phyloP scores from a whole-genome alignment of 2,888 invertebrate genomes.

The Agriotes lineatus region DNA sequence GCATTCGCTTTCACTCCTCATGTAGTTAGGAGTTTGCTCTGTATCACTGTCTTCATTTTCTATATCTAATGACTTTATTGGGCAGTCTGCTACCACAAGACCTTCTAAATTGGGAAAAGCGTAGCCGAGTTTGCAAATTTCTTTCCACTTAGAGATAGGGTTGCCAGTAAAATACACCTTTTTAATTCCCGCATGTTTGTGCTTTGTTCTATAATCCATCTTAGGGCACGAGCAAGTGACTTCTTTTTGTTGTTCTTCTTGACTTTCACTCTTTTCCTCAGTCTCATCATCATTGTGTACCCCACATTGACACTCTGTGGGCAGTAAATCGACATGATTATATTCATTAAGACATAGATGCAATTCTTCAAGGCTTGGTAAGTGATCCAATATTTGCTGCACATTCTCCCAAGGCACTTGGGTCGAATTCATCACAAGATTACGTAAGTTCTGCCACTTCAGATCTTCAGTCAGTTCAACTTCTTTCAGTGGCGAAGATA shows the following conservation, averaged over 20 bases:
- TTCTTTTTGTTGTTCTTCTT: conserved; percentile 55
- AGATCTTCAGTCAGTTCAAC: conserved; percentile 58
- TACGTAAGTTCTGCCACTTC: conserved; percentile 75
- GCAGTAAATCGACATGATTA: conserved; percentile 78
- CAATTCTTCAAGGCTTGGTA: conserved; percentile 88
- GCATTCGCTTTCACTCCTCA: conserved; percentile 72
- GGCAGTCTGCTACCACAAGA: conserved; percentile 88
- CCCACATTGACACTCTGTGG: conserved; percentile 54
- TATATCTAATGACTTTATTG: conserved; percentile 72
- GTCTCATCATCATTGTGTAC: conserved; percentile 43
- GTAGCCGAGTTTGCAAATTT: conserved; percentile 85
- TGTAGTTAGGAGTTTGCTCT: conserved; percentile 57
- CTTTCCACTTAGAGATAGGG: conserved; percentile 85
- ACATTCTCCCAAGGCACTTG: conserved; percentile 88
- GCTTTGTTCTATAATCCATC: conserved; percentile 55
- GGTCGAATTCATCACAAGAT: conserved; percentile 90
- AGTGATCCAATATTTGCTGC: conserved; percentile 78
- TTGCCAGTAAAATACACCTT: conserved; percentile 91
- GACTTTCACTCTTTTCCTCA: conserved; percentile 37
- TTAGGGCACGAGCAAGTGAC: conserved; percentile 51
- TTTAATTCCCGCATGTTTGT: conserved; percentile 75
- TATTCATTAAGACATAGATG: conserved; percentile 94
- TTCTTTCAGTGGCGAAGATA: conserved; percentile 77
- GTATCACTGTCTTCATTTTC: conserved; percentile 48
- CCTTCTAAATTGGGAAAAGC: conserved; percentile 89